Evolutionary conservation across 2,888 invertebrate genomes (phyloP), one percentile per base, ranked within the genome.

Genomic region (Tribolium freemani): DNA sequence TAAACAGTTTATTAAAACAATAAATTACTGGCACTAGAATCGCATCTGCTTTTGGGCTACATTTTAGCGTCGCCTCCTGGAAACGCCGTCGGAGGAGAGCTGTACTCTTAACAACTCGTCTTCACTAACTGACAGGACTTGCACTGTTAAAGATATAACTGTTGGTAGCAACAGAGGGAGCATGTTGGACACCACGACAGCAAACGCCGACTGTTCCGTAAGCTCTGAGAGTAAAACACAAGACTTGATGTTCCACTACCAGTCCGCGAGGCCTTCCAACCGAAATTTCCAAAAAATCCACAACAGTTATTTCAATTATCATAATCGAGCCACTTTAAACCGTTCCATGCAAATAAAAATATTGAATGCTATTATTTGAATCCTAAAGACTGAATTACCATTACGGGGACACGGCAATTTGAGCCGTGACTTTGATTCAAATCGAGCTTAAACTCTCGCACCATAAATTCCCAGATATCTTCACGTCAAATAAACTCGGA

Each of bases 181-280:
- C 73, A 73, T 73, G 73, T 73, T 73, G 73, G 73, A 70, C 73
- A 73, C 63, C 50, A 70, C 63, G 70, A 69, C 73, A 66, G 66
- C 73, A 70, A 73, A 45, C 73, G 73, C 73, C 38, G 70, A 73
- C 73, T 73, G 73, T 71, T 61, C 48, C 48, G 63, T 51, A 60
- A 60, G 63, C 71, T 67, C 58, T 10, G 16, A 48, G 54, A 70
- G 60, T 48, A 10, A 54, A 67, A 30, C 67, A 69, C 69, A 69
- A 67, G 67, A 67, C 67, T 20, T 67, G 54, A 67, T 67, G 67
- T 67, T 56, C 67, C 67, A 67, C 67, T 67, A 64, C 64, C 61
- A 61, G 30, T 67, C 44, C 26, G 66, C 56, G 66, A 66, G 45
- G 67, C 30, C 67, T 46, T 57, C 67, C 38, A 11, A 63, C 30